Evolutionary conservation across 2,113 vertebrate species (phyloP).

Genomic region (Bos javanicus): DNA sequence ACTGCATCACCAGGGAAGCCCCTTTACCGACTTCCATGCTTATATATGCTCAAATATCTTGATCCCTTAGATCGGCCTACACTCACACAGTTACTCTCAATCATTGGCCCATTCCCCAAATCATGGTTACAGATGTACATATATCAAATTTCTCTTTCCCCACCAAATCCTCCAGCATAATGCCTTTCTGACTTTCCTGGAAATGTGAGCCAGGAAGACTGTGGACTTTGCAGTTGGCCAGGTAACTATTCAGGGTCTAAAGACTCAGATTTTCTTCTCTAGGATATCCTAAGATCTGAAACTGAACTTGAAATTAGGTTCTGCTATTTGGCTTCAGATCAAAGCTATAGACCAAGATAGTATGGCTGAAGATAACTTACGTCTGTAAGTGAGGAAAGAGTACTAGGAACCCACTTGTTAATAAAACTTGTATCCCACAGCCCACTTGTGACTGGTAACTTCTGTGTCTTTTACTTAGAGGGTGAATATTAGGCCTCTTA

Average conservation of each 20-base stretch:
- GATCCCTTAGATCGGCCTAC: background rate
- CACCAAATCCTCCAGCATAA: background rate
- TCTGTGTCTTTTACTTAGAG: background rate
- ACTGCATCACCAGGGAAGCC: background rate
- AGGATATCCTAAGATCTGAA: background rate
- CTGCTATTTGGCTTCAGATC: background rate
- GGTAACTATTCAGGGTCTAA: background rate
- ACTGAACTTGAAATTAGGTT: background rate
- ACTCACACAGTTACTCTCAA: background rate
- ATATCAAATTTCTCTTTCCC: background rate
- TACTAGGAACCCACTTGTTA: background rate
- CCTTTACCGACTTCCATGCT: background rate
- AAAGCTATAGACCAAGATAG: background rate
- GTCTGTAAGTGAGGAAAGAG: background rate
- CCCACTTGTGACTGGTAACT: background rate
- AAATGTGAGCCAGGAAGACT: background rate
- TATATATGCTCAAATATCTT: background rate
- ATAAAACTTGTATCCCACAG: background rate
- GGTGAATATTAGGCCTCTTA: background rate
- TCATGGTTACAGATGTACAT: background rate
- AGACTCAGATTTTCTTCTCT: background rate
- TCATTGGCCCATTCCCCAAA: background rate
- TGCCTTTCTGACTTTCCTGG: background rate
- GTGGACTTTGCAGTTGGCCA: background rate
- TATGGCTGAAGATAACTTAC: background rate